Percentiles rank a stretch among this genome's conserved stretches.
Conservation (phyloP, 2,113 vertebrate genomes). For the Vombatus ursinus region DNA sequence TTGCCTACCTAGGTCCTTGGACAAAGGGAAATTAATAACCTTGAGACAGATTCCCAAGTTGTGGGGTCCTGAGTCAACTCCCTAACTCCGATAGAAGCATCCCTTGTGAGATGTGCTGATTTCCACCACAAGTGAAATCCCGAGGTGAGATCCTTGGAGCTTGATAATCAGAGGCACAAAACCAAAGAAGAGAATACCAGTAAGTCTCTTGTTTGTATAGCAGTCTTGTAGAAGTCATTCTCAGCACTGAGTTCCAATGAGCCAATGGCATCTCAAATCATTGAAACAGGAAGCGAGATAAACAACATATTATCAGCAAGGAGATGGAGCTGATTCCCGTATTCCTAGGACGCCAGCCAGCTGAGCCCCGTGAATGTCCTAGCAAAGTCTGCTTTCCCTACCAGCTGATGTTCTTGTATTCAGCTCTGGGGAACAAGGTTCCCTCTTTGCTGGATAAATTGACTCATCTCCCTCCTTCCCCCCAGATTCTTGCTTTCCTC, state of each 20-base stretch:
- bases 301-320: slow-evolving; percentile 51
- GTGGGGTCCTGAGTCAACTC: neutral
- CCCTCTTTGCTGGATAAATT: slow-evolving; percentile 1
- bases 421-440: neutral
- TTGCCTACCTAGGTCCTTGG: neutral
- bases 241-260: slow-evolving; percentile 61
- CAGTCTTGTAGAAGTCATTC: slow-evolving; percentile 27
- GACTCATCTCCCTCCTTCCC: neutral
- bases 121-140: neutral
- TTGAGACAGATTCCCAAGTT: neutral
- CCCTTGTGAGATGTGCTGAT: neutral
- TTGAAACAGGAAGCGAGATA: slow-evolving; percentile 75
- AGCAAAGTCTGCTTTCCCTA: slow-evolving; percentile 65
- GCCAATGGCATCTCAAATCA: slow-evolving; percentile 62
- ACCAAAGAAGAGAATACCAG: neutral
- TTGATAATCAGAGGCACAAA: neutral
- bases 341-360: slow-evolving; percentile 57
- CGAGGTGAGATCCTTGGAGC: neutral
- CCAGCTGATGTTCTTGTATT: slow-evolving; percentile 50
- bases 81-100: neutral
- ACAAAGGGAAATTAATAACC: neutral
- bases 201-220: neutral
- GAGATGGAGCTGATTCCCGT: slow-evolving; percentile 51
- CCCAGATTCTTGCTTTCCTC: neutral
- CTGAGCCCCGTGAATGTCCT: slow-evolving; percentile 61